A percentile compares a stretch with the other conserved stretches of the same genome.
Evolutionary conservation across 2,113 vertebrate genomes (phyloP).

Genomic region (Myrmecobius fasciatus): DNA sequence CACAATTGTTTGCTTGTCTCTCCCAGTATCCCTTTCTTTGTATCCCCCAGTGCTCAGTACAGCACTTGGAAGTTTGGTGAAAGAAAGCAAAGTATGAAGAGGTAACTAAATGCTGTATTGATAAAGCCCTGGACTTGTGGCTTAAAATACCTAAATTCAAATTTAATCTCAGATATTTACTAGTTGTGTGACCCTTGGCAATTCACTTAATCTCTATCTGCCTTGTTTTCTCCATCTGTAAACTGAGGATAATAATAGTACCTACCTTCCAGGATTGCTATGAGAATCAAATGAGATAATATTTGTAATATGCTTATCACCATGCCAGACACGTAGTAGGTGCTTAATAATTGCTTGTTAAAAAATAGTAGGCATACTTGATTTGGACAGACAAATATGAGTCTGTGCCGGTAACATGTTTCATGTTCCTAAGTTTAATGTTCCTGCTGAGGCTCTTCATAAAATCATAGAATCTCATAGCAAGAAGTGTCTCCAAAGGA

Average conservation of each 20-base stretch:
- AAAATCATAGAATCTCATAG: background rate
- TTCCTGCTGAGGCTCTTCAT: background rate
- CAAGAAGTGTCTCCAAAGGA: background rate
- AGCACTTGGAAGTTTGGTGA: background rate
- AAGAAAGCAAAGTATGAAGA: background rate
- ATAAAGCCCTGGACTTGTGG: background rate
- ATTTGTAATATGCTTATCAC: background rate
- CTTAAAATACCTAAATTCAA: background rate
- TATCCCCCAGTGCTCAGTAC: background rate
- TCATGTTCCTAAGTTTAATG: background rate
- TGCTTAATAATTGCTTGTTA: background rate
- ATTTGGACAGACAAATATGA: background rate
- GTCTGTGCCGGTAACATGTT: background rate
- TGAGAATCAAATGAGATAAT: background rate
- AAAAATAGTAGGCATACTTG: background rate
- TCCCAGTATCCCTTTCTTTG: background rate
- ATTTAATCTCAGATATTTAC: background rate
- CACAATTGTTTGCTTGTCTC: background rate
- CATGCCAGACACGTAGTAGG: background rate
- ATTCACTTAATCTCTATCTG: background rate
- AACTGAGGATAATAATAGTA: background rate
- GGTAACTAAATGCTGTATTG: too few relatives aligned
- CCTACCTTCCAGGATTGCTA: background rate
- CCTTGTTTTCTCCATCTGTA: background rate
- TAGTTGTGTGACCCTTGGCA: background rate